Evolutionary conservation across 30 jellyfish, hydroid and myxozoan species (phyloP).

Genomic region (Chrysaora quinquecirrha): DNA sequence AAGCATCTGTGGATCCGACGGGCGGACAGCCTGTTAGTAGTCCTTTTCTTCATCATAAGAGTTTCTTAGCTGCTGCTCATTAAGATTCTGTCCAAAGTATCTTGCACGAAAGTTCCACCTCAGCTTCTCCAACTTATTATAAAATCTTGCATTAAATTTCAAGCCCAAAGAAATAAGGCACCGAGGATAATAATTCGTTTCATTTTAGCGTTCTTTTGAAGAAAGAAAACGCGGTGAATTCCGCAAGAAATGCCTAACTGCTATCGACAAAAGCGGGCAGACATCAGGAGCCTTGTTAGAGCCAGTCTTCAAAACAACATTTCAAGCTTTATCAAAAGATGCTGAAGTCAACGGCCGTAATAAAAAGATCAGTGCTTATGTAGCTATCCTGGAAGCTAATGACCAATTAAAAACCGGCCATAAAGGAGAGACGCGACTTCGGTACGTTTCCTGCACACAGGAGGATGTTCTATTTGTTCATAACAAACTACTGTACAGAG

Average conservation of each 20-base stretch:
- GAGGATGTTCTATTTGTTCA: slow-evolving; percentile 64
- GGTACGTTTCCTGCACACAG: slow-evolving; percentile 88
- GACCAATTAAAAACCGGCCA: slow-evolving; percentile 37
- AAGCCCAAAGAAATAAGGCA: too few relatives aligned
- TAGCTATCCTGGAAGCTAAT: slow-evolving; percentile 83
- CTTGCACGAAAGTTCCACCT: too few relatives aligned
- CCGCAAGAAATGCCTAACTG: slow-evolving; percentile 69
- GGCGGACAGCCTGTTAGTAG: too few relatives aligned
- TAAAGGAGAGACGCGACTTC: slow-evolving; percentile 59
- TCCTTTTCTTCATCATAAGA: too few relatives aligned
- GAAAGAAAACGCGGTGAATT: slow-evolving; percentile 92
- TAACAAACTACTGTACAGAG: slow-evolving; percentile 77
- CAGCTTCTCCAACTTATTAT: too few relatives aligned
- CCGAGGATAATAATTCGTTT: too few relatives aligned
- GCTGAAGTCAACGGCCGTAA: slow-evolving; percentile 84
- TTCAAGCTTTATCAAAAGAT: slow-evolving; percentile 70
- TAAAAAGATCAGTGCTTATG: slow-evolving; percentile 75
- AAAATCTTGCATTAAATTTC: too few relatives aligned
- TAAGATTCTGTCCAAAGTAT: too few relatives aligned
- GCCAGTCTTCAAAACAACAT: slow-evolving; percentile 79
- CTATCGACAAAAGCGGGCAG: slow-evolving; percentile 71
- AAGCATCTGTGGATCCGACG: too few relatives aligned
- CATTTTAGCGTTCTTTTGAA: slow-evolving; percentile 86
- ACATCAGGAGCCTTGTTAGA: slow-evolving; percentile 87
- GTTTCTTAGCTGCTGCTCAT: too few relatives aligned